Evolutionary conservation across 2,888 invertebrate species (phyloP).

Genomic region (Eristalis intricaria): DNA sequence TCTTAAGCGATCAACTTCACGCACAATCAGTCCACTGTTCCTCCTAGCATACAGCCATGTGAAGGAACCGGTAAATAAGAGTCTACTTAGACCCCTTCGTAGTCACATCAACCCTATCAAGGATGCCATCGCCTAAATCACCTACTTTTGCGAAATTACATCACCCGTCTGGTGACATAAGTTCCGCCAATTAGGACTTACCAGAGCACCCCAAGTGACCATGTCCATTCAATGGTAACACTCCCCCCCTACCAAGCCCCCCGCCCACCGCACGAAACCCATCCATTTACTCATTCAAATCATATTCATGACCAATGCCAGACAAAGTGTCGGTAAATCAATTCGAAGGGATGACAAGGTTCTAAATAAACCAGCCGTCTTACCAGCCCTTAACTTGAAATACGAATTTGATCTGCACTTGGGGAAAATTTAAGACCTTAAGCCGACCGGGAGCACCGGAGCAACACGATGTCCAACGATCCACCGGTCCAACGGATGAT

Average conservation of each 20-base stretch:
- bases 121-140: no score
- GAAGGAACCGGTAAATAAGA: no score
- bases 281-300: neutral
- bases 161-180: no score
- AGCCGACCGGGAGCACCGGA: neutral
- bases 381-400: conserved; percentile 1
- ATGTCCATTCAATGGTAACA: neutral
- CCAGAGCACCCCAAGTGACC: neutral
- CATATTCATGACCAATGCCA: neutral
- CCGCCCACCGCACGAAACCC: no score
- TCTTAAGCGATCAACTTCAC: no score
- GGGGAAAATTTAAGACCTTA: conserved; percentile 6
- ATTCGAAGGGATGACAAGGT: neutral
- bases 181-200: neutral
- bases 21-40: no score
- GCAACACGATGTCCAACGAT: neutral
- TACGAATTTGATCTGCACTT: conserved; percentile 11
- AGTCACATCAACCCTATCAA: no score
- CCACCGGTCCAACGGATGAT: conserved; percentile 1
- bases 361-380: neutral
- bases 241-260: no score
- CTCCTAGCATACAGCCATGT: no score
- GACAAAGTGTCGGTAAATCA: neutral
- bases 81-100: no score
- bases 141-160: no score